Evolutionary conservation across 2,797 vertebrate species (phyloP).

Genomic region (Poeciliopsis presidionis): DNA sequence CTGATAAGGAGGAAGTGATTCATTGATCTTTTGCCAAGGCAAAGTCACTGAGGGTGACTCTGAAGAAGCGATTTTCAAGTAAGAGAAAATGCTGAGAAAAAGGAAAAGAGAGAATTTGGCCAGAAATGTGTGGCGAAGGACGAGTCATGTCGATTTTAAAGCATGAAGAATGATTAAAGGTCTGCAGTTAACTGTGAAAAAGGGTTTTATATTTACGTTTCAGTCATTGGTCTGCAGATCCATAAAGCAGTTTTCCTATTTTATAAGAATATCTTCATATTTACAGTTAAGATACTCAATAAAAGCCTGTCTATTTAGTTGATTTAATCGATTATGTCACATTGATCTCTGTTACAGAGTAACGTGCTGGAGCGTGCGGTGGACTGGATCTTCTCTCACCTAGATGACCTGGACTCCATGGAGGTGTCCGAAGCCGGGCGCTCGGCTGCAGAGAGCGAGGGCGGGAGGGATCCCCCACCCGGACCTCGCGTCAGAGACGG

Average conservation of each 20-base stretch:
- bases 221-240: not conserved
- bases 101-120: not conserved
- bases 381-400: constrained; percentile 99
- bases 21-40: not conserved
- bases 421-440: constrained; percentile 97
- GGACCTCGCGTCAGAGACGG: constrained; percentile 96
- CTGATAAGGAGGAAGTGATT: not conserved
- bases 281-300: not conserved
- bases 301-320: not conserved
- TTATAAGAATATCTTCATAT: not conserved
- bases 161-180: not conserved
- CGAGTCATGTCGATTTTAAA: not conserved
- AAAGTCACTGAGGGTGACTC: not conserved
- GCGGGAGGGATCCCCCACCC: constrained; percentile 83
- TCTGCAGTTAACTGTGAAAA: not conserved
- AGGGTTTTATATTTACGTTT: not conserved
- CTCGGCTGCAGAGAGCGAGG: constrained; percentile 92
- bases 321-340: not conserved
- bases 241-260: not conserved
- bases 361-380: constrained; percentile 94
- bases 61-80: not conserved
- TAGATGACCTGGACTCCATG: constrained; percentile 98
- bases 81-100: not conserved
- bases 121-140: not conserved
- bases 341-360: constrained; percentile 78